Evolutionary conservation across 2,113 vertebrate species (phyloP).

Genomic region (Climacteris rufus): DNA sequence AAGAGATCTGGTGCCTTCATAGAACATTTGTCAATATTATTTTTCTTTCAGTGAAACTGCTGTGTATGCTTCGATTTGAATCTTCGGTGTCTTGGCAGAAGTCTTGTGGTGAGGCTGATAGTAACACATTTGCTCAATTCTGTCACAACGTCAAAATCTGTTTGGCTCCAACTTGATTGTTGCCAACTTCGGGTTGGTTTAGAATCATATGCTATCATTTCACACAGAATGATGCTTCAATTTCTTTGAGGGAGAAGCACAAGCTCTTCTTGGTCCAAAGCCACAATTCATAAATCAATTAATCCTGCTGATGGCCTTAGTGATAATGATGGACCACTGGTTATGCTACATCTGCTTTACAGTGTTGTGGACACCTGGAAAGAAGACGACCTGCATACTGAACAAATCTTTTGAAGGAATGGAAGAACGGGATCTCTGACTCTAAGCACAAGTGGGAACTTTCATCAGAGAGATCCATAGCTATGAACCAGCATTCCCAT

Average conservation of each 20-base stretch:
- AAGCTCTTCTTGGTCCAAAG: neutral
- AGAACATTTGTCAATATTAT: neutral
- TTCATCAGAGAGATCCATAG: neutral
- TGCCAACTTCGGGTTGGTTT: neutral
- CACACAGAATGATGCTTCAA: neutral
- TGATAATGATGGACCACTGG: neutral
- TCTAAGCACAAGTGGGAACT: neutral
- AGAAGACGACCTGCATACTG: neutral
- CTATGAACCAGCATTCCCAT: neutral
- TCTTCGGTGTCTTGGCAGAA: slow-evolving; percentile 26
- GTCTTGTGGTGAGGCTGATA: neutral
- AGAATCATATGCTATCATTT: neutral
- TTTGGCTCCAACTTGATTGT: neutral
- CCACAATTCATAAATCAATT: neutral
- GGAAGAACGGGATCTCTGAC: neutral
- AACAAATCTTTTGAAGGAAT: neutral
- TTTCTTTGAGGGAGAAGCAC: neutral
- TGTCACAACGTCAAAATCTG: neutral
- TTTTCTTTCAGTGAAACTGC: neutral
- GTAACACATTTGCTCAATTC: neutral
- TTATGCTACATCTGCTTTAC: neutral
- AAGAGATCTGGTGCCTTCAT: neutral
- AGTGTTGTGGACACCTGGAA: neutral
- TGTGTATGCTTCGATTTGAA: neutral
- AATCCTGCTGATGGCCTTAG: neutral